These are phyloP conservation scores for Bombus turneri DNA, from an alignment of 1,140 invertebrate species.

Conservation along the genomic window DNA sequence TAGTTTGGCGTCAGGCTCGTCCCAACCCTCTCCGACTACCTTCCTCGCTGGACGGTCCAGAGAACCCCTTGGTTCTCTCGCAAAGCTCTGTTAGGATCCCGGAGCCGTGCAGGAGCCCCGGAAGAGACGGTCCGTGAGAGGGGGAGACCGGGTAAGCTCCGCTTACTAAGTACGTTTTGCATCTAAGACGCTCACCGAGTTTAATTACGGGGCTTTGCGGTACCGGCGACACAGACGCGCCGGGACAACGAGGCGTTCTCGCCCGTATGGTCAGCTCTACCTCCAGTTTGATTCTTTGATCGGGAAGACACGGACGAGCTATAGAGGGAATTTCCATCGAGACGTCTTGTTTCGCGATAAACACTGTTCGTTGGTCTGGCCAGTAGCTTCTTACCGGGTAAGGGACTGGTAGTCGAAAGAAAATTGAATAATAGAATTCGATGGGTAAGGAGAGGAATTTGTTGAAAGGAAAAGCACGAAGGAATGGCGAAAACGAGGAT, in stretches of 20 bases:
- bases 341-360: background rate
- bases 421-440: background rate
- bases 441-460: background rate
- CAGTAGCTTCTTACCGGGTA: background rate
- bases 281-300: slow-evolving; percentile 7
- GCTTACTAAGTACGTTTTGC: slow-evolving; percentile 73
- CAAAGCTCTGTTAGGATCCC: slow-evolving; percentile 37
- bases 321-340: background rate
- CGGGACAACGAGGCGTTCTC: slow-evolving; percentile 13
- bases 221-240: slow-evolving; percentile 48
- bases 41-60: slow-evolving; percentile 51
- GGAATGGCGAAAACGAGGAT: slow-evolving; percentile 28
- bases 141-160: slow-evolving; percentile 55
- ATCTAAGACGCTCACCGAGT: slow-evolving; percentile 74
- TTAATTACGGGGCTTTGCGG: slow-evolving; percentile 77
- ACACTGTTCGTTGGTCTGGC: background rate
- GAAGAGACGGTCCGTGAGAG: slow-evolving; percentile 26
- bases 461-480: background rate
- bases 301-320: background rate
- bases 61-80: slow-evolving; percentile 38
- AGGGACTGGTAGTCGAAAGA: background rate
- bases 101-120: slow-evolving; percentile 9
- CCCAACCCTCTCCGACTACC: slow-evolving; percentile 28
- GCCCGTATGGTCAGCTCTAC: slow-evolving; percentile 33
- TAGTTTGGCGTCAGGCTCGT: slow-evolving; percentile 10